A percentile compares a stretch with the other conserved stretches of the same genome.
Conservation (phyloP, 2,113 vertebrate genomes). For the Paracanthobrama guichenoti region DNA sequence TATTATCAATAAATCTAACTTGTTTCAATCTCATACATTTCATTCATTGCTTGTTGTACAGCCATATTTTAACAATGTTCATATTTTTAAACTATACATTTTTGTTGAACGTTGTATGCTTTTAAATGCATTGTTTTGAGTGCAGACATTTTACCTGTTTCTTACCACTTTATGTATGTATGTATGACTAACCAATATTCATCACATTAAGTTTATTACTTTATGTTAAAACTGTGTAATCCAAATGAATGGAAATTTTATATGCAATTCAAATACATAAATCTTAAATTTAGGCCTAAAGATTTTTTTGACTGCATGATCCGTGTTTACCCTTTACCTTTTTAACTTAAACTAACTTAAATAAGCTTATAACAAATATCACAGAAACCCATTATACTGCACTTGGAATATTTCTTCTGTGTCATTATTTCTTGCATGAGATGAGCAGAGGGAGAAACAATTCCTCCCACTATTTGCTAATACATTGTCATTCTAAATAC, state of each 20-base stretch:
- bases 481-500: background rate
- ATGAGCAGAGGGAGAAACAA: too few relatives aligned
- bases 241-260: too few relatives aligned
- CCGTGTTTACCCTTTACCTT: background rate
- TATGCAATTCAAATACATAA: too few relatives aligned
- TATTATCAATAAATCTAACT: background rate
- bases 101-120: too few relatives aligned
- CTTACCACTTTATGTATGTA: background rate
- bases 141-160: background rate
- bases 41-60: background rate
- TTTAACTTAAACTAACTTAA: background rate
- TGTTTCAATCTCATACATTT: background rate
- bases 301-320: background rate
- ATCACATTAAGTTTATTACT: too few relatives aligned
- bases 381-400: background rate
- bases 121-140: background rate
- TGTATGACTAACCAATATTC: background rate
- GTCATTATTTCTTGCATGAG: too few relatives aligned
- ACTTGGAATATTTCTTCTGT: background rate
- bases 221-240: too few relatives aligned
- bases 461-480: too few relatives aligned
- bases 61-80: too few relatives aligned
- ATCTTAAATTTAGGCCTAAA: background rate
- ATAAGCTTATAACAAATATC: background rate
- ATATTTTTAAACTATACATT: too few relatives aligned